A percentile compares a stretch with the other conserved stretches of the same genome.
Conservation (phyloP, 2,797 vertebrate genomes). For the Acridotheres tristis region DNA sequence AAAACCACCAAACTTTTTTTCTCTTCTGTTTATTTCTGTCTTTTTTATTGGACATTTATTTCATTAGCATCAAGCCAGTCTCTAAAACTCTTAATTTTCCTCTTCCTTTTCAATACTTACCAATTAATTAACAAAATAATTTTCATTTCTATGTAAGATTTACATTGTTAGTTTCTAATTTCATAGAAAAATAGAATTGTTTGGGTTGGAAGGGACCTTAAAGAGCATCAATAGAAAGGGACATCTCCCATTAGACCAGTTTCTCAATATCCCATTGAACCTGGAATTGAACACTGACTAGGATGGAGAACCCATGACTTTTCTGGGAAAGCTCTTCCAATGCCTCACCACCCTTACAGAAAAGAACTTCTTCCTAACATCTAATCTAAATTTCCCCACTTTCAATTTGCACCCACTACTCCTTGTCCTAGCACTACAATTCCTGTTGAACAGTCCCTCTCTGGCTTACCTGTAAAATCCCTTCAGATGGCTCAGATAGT, state of each 20-base stretch:
- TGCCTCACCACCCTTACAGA: rapidly evolving
- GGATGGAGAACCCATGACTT: background rate
- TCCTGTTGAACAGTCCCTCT: background rate
- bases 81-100: background rate
- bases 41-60: background rate
- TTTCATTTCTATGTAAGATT: background rate
- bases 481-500: background rate
- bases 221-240: background rate
- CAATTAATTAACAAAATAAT: background rate
- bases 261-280: background rate
- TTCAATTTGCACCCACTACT: background rate
- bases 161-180: background rate
- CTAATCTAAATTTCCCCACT: background rate
- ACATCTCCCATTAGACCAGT: background rate
- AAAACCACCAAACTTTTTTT: background rate
- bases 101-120: background rate
- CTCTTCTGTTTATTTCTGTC: background rate
- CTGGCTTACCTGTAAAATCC: background rate
- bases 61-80: background rate
- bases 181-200: background rate
- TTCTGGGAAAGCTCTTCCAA: background rate
- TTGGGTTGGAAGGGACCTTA: background rate
- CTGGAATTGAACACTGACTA: background rate
- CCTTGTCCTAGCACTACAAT: background rate
- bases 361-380: background rate